A percentile compares a stretch with the other conserved stretches of the same genome.
phyloP scores from a whole-genome alignment of 2,888 invertebrate genomes.

The Villa cingulata region DNA sequence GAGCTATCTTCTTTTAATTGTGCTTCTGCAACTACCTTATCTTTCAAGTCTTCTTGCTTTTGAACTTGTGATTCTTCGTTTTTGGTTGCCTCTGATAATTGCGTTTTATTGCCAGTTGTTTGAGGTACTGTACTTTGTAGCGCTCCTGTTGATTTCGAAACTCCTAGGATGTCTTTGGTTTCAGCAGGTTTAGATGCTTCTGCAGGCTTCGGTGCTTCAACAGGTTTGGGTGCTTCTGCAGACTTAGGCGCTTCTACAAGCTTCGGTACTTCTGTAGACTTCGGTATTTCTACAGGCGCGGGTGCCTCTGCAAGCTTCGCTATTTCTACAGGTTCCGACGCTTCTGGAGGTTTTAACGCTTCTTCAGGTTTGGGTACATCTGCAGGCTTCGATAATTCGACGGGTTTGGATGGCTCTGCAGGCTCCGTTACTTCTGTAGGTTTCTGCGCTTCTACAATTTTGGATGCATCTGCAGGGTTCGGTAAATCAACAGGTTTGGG shows the following conservation, averaged over 20 bases:
- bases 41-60: no score
- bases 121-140: background rate
- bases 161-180: no score
- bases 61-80: background rate
- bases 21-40: no score
- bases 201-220: background rate
- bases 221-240: background rate
- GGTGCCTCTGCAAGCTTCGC: slow-evolving; percentile 36
- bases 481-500: slow-evolving; percentile 6
- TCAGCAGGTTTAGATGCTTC: background rate
- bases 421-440: slow-evolving; percentile 40
- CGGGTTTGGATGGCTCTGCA: slow-evolving; percentile 84
- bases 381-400: slow-evolving; percentile 56
- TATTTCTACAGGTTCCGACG: slow-evolving; percentile 46
- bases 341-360: slow-evolving; percentile 40
- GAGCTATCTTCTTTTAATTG: no score
- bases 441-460: slow-evolving; percentile 78
- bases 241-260: slow-evolving; percentile 51
- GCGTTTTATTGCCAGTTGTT: no score
- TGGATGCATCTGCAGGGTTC: slow-evolving; percentile 36
- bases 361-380: slow-evolving; percentile 26
- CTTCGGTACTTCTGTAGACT: slow-evolving; percentile 43
- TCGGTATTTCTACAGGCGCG: slow-evolving; percentile 36
- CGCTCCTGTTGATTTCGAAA: slow-evolving; percentile 46
- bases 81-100: background rate